Conservation (phyloP, 2,797 vertebrate species). For the Phalloptychus januarius region DNA sequence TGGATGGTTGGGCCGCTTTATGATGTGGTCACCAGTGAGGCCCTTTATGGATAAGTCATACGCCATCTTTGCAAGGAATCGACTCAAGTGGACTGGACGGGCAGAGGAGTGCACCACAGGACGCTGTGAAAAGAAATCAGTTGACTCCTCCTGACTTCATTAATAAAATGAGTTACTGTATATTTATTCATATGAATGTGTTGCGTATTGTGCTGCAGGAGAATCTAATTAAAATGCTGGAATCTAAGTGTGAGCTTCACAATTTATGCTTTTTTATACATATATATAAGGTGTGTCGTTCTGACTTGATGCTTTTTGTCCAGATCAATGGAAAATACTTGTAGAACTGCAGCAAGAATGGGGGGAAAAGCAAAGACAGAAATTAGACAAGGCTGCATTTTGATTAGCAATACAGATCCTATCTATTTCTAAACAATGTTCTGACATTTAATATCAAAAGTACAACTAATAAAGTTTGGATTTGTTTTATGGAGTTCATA, state of each 20-base stretch:
- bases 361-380: background rate
- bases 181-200: background rate
- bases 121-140: constrained; percentile 65
- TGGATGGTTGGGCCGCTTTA: constrained; percentile 63
- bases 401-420: background rate
- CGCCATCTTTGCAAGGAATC: constrained; percentile 71
- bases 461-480: background rate
- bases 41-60: constrained; percentile 73
- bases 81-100: constrained; percentile 76
- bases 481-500: background rate
- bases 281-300: background rate
- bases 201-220: background rate
- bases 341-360: background rate
- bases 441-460: background rate
- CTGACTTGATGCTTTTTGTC: background rate
- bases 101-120: constrained; percentile 59
- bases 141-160: constrained; percentile 17
- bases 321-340: background rate
- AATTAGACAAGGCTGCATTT: background rate
- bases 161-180: background rate
- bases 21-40: constrained; percentile 68
- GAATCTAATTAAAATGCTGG: background rate
- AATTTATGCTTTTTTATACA: background rate
- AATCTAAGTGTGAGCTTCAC: background rate
- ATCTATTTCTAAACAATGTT: background rate